Conservation (phyloP, 2,797 vertebrate species). For the Margarornis squamiger region DNA sequence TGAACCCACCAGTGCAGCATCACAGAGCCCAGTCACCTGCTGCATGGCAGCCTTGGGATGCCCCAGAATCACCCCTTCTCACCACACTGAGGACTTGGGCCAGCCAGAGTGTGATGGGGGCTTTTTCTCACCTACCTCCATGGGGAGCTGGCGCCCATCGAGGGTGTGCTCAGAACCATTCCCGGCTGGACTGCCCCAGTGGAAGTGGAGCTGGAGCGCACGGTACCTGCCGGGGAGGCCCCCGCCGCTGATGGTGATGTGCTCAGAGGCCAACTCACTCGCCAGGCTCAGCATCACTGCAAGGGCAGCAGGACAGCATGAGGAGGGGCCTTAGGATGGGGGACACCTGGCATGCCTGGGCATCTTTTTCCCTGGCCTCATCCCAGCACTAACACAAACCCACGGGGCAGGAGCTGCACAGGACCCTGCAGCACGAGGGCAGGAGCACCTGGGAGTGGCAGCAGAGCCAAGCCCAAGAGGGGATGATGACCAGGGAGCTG, state of each 20-base stretch:
- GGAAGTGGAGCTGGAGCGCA: conserved; percentile 86
- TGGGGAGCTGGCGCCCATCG: conserved; percentile 76
- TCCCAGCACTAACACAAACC: not conserved
- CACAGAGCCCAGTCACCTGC: rapidly evolving
- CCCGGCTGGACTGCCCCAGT: conserved; percentile 79
- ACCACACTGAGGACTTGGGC: not conserved
- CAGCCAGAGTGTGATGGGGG: rapidly evolving
- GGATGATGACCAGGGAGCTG: rapidly evolving
- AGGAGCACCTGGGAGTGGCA: rapidly evolving
- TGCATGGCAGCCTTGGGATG: not conserved
- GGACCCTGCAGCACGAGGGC: not conserved
- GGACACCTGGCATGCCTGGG: not conserved
- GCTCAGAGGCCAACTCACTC: conserved; percentile 34
- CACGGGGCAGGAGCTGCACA: rapidly evolving
- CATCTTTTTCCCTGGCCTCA: not conserved
- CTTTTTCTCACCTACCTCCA: conserved; percentile 76
- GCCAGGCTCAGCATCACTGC: conserved; percentile 81
- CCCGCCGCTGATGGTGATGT: conserved; percentile 79
- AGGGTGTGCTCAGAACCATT: conserved; percentile 88
- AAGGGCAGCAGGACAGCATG: not conserved
- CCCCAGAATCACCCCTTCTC: not conserved
- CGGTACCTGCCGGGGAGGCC: conserved; percentile 80
- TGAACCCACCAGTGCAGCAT: rapidly evolving
- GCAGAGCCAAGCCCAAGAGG: rapidly evolving
- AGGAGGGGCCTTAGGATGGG: not conserved